Percentiles rank a stretch among this genome's conserved stretches.
Conservation (phyloP, 2,113 vertebrate species). For the Megaleporinus macrocephalus region DNA sequence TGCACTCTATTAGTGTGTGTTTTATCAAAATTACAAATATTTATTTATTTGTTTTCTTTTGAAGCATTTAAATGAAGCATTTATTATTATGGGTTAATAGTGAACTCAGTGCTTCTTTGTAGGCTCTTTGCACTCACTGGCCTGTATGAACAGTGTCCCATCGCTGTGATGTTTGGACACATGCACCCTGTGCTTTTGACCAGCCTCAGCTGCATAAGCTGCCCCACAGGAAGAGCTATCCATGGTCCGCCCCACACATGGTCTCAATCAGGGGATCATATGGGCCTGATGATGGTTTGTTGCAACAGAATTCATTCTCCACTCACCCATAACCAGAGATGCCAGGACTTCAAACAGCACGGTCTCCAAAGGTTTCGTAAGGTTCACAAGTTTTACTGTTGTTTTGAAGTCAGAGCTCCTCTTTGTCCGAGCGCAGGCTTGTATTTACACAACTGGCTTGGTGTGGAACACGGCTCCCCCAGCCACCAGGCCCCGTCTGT, state of each 20-base stretch:
- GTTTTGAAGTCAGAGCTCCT: conserved; percentile 87
- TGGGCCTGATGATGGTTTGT: conserved; percentile 82
- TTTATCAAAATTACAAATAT: no score
- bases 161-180: conserved; percentile 84
- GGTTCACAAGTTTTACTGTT: conserved; percentile 86
- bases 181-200: conserved; percentile 61
- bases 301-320: conserved; percentile 86
- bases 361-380: conserved; percentile 84
- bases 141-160: conserved; percentile 63
- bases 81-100: no score
- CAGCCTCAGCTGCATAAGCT: conserved; percentile 51
- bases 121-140: conserved; percentile 43
- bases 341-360: conserved; percentile 86
- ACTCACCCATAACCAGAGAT: conserved; percentile 89
- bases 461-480: conserved; percentile 83
- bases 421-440: conserved; percentile 85
- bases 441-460: conserved; percentile 92
- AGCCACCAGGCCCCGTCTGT: conserved; percentile 70
- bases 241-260: conserved; percentile 84
- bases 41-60: no score
- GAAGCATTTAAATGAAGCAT: no score
- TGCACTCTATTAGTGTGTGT: no score
- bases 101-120: conserved; percentile 39
- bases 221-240: conserved; percentile 76
- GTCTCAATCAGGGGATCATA: conserved; percentile 88